Conservation (phyloP, 2,888 invertebrate species). For the Pycnomerus fuliginosus region DNA sequence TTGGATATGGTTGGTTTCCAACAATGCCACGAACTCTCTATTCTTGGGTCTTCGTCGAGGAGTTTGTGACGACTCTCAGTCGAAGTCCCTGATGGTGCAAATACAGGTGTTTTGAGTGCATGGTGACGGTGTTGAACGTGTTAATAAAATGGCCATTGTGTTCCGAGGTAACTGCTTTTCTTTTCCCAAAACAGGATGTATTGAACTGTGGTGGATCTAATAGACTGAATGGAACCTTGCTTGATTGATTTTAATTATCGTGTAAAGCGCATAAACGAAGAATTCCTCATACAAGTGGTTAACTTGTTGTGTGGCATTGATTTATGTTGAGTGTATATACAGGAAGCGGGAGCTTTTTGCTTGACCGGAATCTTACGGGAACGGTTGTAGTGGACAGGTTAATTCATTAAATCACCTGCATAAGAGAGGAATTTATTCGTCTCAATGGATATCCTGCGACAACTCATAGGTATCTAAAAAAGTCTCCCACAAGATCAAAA, state of each 20-base stretch:
- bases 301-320: neutral
- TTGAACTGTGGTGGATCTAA: too few relatives aligned
- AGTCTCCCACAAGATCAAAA: slow-evolving; percentile 17
- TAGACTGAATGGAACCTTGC: too few relatives aligned
- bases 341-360: slow-evolving; percentile 16
- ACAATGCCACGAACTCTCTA: slow-evolving; percentile 50
- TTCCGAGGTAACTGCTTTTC: slow-evolving; percentile 40
- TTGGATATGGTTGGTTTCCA: slow-evolving; percentile 52
- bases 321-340: too few relatives aligned
- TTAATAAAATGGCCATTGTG: slow-evolving; percentile 43
- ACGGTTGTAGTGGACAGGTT: slow-evolving; percentile 20
- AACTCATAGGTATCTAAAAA: neutral
- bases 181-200: too few relatives aligned
- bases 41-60: slow-evolving; percentile 24
- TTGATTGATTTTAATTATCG: too few relatives aligned
- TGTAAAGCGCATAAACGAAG: too few relatives aligned
- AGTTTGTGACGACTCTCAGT: slow-evolving; percentile 3
- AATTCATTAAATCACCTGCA: slow-evolving; percentile 10
- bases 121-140: slow-evolving; percentile 28
- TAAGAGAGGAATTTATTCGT: slow-evolving; percentile 1
- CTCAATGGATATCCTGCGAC: slow-evolving; percentile 17
- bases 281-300: too few relatives aligned
- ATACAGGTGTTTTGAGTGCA: slow-evolving; percentile 9
- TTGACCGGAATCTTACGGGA: slow-evolving; percentile 24
- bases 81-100: slow-evolving; percentile 1